These are phyloP conservation scores for Isotomurus palustris DNA, from an alignment of 2,888 invertebrate species.

Conservation along the genomic window DNA sequence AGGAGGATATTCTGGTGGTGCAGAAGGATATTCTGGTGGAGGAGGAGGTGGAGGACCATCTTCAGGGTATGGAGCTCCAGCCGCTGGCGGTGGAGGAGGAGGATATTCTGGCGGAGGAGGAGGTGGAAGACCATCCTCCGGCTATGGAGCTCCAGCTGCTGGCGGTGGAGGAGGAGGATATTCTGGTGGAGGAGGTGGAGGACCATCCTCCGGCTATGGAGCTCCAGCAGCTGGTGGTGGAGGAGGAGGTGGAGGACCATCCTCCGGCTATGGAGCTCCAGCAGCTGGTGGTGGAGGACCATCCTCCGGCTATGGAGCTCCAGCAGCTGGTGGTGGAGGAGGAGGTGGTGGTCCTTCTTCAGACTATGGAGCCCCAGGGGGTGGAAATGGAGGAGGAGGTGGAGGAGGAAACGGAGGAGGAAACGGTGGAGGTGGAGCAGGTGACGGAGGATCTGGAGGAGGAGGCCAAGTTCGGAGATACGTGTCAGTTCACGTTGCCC, in stretches of 20 bases:
- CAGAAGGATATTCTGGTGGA: no score
- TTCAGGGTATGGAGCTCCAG: constrained; percentile 8
- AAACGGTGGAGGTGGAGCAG: not conserved
- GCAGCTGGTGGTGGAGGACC: constrained; percentile 4
- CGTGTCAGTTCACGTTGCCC: constrained; percentile 52
- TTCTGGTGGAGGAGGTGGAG: not conserved
- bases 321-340: constrained; percentile 12
- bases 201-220: not conserved
- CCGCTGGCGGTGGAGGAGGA: constrained; percentile 7
- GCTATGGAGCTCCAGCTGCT: not conserved
- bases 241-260: not conserved
- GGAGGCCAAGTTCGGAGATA: constrained; percentile 49
- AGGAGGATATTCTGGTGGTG: constrained; percentile 6
- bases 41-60: constrained; percentile 8
- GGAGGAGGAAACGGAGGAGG: not conserved
- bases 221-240: not conserved
- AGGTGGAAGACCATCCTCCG: not conserved
- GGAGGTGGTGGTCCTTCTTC: constrained; percentile 7
- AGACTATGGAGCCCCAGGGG: constrained; percentile 6
- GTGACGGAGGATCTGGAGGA: not conserved
- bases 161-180: constrained; percentile 15
- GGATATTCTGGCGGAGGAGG: not conserved
- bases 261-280: constrained; percentile 5
- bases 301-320: constrained; percentile 10
- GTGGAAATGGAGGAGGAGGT: constrained; percentile 7